A percentile compares a stretch with the other conserved stretches of the same genome.
phyloP scores from a whole-genome alignment of 2,888 invertebrate genomes.

The Phanerotoma sp. region DNA sequence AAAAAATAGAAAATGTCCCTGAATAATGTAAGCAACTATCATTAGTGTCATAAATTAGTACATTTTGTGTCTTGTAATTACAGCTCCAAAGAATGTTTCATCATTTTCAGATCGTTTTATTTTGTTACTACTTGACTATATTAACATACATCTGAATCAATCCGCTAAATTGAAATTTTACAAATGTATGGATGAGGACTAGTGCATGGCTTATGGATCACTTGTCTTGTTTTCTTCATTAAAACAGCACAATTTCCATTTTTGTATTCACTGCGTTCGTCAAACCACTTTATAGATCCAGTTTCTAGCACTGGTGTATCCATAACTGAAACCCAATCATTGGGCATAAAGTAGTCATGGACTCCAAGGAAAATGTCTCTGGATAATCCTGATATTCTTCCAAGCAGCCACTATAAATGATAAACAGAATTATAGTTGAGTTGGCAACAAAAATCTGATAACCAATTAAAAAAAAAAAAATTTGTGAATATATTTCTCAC shows the following conservation, averaged over 20 bases:
- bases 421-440: background rate
- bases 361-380: background rate
- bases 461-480: too few relatives aligned
- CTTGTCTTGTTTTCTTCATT: background rate
- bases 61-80: too few relatives aligned
- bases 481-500: too few relatives aligned
- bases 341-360: background rate
- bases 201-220: background rate
- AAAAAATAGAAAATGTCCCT: too few relatives aligned
- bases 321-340: conserved; percentile 1
- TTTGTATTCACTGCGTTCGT: background rate
- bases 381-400: background rate
- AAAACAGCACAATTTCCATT: conserved; percentile 1
- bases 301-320: background rate
- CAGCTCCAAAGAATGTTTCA: too few relatives aligned
- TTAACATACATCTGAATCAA: background rate
- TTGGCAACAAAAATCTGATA: too few relatives aligned
- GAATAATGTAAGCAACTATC: too few relatives aligned
- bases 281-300: background rate
- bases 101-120: background rate
- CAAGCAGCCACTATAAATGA: background rate
- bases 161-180: conserved; percentile 2
- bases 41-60: too few relatives aligned
- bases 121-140: background rate
- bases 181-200: conserved; percentile 3